These are phyloP conservation scores for Dolomedes plantarius DNA, from an alignment of 2,888 invertebrate genomes.

Conservation along the genomic window DNA sequence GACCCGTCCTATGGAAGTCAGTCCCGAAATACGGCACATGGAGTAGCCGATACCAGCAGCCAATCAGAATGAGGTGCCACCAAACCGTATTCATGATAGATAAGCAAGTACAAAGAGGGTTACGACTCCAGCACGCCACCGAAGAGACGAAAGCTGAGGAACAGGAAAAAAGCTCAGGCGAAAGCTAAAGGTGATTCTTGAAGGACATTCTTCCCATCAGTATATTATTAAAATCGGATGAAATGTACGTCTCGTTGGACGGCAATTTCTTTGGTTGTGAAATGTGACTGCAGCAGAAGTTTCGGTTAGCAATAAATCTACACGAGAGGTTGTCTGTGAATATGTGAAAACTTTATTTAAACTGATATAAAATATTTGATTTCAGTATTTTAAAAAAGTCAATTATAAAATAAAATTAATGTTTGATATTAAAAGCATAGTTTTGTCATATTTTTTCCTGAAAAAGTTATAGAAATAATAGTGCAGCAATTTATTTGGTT, in stretches of 20 bases:
- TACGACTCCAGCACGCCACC: neutral
- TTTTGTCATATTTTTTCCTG: too few relatives aligned
- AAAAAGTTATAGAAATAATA: too few relatives aligned
- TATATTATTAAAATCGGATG: conserved; percentile 51
- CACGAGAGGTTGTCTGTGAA: too few relatives aligned
- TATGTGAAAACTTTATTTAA: too few relatives aligned
- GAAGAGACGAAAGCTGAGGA: neutral
- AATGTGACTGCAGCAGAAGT: too few relatives aligned
- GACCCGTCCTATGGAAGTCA: neutral
- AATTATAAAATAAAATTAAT: too few relatives aligned
- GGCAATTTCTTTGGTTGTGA: too few relatives aligned
- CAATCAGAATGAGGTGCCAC: neutral
- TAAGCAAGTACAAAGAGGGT: conserved; percentile 29
- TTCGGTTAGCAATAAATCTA: too few relatives aligned
- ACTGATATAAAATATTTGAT: too few relatives aligned
- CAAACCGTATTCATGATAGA: neutral
- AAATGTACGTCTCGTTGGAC: neutral
- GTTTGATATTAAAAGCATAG: too few relatives aligned
- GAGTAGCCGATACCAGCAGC: neutral
- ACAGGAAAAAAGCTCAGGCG: conserved; percentile 1
- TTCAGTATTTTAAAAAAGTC: too few relatives aligned
- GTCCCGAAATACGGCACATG: neutral
- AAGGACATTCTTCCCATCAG: conserved; percentile 46
- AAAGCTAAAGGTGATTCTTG: conserved; percentile 21
- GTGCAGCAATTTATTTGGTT: too few relatives aligned